Evolutionary conservation across 2,888 invertebrate genomes (phyloP).

Genomic region (Blastobasis adustella): DNA sequence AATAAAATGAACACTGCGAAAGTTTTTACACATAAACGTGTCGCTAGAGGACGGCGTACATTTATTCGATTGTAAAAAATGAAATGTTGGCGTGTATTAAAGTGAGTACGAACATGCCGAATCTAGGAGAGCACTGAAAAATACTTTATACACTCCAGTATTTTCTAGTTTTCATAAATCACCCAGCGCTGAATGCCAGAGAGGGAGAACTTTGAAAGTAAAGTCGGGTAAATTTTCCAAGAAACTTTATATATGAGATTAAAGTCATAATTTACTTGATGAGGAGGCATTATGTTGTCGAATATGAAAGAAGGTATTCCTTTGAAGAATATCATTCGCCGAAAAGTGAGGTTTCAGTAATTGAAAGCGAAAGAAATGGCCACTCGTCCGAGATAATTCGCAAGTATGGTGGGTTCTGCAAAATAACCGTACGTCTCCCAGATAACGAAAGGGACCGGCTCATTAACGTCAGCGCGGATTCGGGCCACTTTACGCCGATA

Average conservation of each 20-base stretch:
- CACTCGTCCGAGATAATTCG: constrained; percentile 35
- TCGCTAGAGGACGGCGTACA: too few species aligned
- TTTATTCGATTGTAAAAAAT: too few species aligned
- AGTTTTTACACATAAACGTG: constrained; percentile 14
- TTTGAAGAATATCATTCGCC: constrained; percentile 39
- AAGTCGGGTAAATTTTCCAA: constrained; percentile 53
- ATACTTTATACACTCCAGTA: constrained; percentile 51
- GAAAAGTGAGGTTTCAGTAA: constrained; percentile 42
- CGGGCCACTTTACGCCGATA: constrained; percentile 63
- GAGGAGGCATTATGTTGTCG: constrained; percentile 53
- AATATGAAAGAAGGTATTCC: constrained; percentile 33
- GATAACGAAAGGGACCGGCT: constrained; percentile 63
- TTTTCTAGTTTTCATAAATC: constrained; percentile 67
- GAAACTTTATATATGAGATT: constrained; percentile 57
- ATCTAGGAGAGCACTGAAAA: constrained; percentile 36
- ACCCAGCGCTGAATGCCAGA: constrained; percentile 52
- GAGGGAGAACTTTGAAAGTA: constrained; percentile 57
- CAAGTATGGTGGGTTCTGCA: constrained; percentile 45
- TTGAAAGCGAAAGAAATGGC: constrained; percentile 32
- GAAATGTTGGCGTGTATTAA: neutral
- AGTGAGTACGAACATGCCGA: neutral
- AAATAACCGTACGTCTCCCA: constrained; percentile 59
- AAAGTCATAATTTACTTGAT: constrained; percentile 66
- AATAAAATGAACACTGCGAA: constrained; percentile 10
- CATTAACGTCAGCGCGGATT: constrained; percentile 66